Percentiles rank a stretch among this genome's conserved stretches.
Evolutionary conservation across 2,797 vertebrate species (phyloP).

Genomic region (Lycodopsis pacificus): DNA sequence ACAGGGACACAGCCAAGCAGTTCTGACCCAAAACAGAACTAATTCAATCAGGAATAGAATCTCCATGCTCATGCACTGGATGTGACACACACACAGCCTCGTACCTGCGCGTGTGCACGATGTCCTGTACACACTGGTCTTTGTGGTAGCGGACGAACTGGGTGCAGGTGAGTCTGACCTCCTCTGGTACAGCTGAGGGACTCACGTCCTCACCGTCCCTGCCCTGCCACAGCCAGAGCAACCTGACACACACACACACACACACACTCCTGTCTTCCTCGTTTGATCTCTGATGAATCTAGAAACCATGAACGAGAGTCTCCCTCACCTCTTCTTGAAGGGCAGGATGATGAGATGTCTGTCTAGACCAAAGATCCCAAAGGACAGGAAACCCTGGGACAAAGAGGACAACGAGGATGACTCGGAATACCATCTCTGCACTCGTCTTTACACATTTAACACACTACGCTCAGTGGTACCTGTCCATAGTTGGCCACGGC

Average conservation of each 20-base stretch:
- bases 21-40: background rate
- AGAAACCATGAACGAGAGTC: background rate
- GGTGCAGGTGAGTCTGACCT: slow-evolving; percentile 95
- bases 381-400: slow-evolving; percentile 94
- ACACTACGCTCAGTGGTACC: slow-evolving; percentile 78
- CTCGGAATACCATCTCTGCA: background rate
- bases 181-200: slow-evolving; percentile 86
- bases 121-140: slow-evolving; percentile 93
- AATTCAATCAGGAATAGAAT: background rate
- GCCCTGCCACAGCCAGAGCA: slow-evolving; percentile 89
- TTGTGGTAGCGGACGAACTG: slow-evolving; percentile 96
- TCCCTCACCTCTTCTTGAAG: slow-evolving; percentile 93
- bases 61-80: background rate
- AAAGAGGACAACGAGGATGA: too few species aligned
- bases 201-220: slow-evolving; percentile 71
- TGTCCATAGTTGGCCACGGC: slow-evolving; percentile 97
- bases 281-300: background rate
- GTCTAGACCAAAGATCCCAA: slow-evolving; percentile 96
- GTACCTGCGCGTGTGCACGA: slow-evolving; percentile 92
- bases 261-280: background rate
- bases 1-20: background rate
- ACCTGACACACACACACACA: slow-evolving; percentile 73
- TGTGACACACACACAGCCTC: background rate
- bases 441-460: background rate
- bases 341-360: slow-evolving; percentile 95